Evolutionary conservation across 2,113 vertebrate species (phyloP), one percentile per base, ranked within the genome.

Genomic region (Lycocorax pyrrhopterus): DNA sequence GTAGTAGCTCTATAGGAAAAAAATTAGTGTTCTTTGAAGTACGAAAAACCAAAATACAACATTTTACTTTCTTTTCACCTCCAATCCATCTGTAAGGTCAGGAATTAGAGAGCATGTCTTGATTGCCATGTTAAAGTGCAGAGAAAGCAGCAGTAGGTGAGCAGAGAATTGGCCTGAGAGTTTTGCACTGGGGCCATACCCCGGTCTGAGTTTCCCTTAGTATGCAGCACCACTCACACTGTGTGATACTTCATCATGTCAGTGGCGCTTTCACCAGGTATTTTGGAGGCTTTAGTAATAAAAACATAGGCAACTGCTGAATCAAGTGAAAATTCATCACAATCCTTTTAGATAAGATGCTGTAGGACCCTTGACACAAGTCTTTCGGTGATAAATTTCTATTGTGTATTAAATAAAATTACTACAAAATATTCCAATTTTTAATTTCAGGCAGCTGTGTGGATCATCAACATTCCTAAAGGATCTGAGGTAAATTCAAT

Each of bases 401-500:
- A 75, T 80, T 83, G 74, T 91, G 55, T 92, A 16, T 85, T 69
- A 92, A 96, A 96, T 94, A 94, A 86, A 95, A 92, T 90, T n/a
- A n/a, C n/a, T n/a, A n/a, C n/a, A n/a, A n/a, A n/a, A 84, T 93
- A 94, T 91, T 85, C 77, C 87, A 68, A 4, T 84, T 95, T 97
- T 91, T 93, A 96, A 96, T 87, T 90, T 84, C 69, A 91, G 79
- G 60, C 84, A 92, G 73, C 60, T 91, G 7, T 49, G 59, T 95
- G 77, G 41, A 84, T 94, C 84, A 95, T 97, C 95, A 96, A 55
- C 78, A 94, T 93, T 96, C 91, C 87, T 96, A 71, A 87, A 94
- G 87, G 94, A 95, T 94, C 77, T 74, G 87, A 91, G 60, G 84
- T 92, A 95, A 96, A 96, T 96, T 94, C 52, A 96, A 71, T 96